A percentile compares a stretch with the other conserved stretches of the same genome.
Conservation (phyloP, 2,888 invertebrate species). For the Masnerella sp. region DNA sequence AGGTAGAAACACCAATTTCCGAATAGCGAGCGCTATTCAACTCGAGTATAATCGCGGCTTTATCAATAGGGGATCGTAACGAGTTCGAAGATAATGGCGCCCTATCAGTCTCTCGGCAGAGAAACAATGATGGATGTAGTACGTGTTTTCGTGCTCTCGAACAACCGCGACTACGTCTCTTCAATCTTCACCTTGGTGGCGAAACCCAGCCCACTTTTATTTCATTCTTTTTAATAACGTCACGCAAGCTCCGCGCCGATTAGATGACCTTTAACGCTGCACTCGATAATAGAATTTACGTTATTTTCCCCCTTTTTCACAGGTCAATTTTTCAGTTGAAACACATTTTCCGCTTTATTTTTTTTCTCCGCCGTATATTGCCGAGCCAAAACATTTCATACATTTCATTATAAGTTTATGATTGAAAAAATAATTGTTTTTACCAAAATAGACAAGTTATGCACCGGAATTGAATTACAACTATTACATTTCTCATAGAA, state of each 20-base stretch:
- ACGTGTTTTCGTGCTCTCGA: constrained; percentile 69
- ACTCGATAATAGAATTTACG: constrained; percentile 47
- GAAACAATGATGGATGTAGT: constrained; percentile 77
- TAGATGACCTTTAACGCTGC: constrained; percentile 52
- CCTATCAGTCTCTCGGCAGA: constrained; percentile 74
- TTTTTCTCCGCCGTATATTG: constrained; percentile 2
- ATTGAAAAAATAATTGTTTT: constrained; percentile 15
- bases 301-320: constrained; percentile 12
- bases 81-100: constrained; percentile 76
- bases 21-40: constrained; percentile 69
- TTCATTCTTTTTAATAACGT: constrained; percentile 51
- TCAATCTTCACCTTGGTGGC: constrained; percentile 60
- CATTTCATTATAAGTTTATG: constrained; percentile 13
- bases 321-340: constrained; percentile 1
- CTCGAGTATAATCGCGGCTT: constrained; percentile 72
- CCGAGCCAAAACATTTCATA: constrained; percentile 10
- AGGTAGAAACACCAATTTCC: constrained; percentile 75
- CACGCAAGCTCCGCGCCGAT: constrained; percentile 54
- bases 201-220: constrained; percentile 38
- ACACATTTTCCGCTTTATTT: constrained; percentile 8
- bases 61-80: constrained; percentile 77
- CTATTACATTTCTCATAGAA: neutral
- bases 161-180: constrained; percentile 53
- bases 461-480: constrained; percentile 2
- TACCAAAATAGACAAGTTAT: constrained; percentile 16